Percentiles rank a stretch among this genome's conserved stretches.
Conservation (phyloP, 1,140 invertebrate genomes). For the Mactra quadrangularis region DNA sequence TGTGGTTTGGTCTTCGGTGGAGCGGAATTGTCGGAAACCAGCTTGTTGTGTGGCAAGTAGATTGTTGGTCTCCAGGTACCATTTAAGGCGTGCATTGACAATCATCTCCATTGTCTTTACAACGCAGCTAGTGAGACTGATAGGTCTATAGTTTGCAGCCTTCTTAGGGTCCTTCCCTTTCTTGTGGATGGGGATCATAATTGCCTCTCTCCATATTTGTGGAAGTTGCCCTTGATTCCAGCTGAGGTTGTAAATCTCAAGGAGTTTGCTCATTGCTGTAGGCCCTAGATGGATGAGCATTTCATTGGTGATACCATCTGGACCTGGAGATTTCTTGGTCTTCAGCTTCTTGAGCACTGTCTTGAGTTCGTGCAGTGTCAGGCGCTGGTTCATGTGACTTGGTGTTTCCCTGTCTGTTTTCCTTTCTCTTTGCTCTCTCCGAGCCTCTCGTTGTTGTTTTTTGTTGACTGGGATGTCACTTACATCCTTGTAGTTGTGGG, state of each 20-base stretch:
- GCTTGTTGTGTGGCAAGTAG: not conserved
- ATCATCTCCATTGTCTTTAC: constrained; percentile 7
- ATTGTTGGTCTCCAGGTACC: constrained; percentile 4
- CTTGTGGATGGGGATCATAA: constrained; percentile 2
- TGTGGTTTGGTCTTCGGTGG: no score
- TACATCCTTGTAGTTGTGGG: constrained; percentile 30
- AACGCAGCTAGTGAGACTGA: not conserved
- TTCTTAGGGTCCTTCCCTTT: not conserved
- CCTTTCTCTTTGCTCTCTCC: constrained; percentile 18
- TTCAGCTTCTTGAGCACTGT: no score
- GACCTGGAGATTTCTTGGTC: no score
- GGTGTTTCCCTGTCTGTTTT: not conserved
- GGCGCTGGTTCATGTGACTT: not conserved
- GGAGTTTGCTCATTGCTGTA: no score
- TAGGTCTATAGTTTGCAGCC: constrained; percentile 10
- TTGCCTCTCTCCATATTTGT: not conserved
- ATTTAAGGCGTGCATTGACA: not conserved
- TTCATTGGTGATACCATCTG: no score
- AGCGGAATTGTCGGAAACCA: constrained; percentile 24
- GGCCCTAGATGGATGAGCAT: no score
- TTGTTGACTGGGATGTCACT: constrained; percentile 1
- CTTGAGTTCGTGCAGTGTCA: no score
- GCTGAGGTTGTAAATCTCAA: not conserved
- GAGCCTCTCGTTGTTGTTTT: not conserved
- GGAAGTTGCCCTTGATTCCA: not conserved